Base-by-base conservation (phyloP, 2,888 invertebrate genomes). In the Cheilosia pagana region DNA sequence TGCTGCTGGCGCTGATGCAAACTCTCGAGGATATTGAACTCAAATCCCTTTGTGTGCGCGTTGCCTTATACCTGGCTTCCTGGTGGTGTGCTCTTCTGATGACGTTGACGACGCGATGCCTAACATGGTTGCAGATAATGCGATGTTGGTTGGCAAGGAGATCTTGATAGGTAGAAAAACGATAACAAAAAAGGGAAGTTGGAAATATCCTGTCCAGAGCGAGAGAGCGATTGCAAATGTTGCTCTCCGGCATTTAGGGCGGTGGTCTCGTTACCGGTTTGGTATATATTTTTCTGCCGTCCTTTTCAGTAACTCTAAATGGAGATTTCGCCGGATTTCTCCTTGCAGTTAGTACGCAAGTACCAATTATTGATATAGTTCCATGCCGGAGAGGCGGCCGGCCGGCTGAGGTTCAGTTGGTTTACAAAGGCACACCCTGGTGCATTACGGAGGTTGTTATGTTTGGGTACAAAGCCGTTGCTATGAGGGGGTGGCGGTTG, bases 11-110 rank as follows among this genome's bases (percentile, higher is more conserved):
- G 28, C 57, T 39, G 35, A 35, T 35, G n/a, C 60, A 43, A 74
- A 74, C 77, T 67, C 55, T 63, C n/a, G 55, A 78, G 78, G 78
- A 71, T 78, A 63, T 78, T 78, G 78, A 78, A 78, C 78, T 71
- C 78, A 63, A 78, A 71, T 76, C 35, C 21, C 23, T 59, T 65
- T 67, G 39, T 55, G 19, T 50, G 57, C 16, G 48, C 8, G 3
- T 35, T 35, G 12, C 35, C 21, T 41, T 43, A 59, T 8, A 28
- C 28, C 41, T 45, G 43, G 25, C 28, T 75, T 48, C 48, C 48
- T 48, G 41, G 23, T 59, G 28, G n/a, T n/a, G n/a, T n/a, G n/a
- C n/a, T n/a, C n/a, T 28, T 7, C 28, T 28, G 59, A 21, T 43
- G 39, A 39, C 10, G 19, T 39, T 31, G 62, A 62, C 60, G 31